A percentile compares a stretch with the other conserved stretches of the same genome.
phyloP scores from a whole-genome alignment of 92 coral and sea anemone species.

The Muricea muricata region DNA sequence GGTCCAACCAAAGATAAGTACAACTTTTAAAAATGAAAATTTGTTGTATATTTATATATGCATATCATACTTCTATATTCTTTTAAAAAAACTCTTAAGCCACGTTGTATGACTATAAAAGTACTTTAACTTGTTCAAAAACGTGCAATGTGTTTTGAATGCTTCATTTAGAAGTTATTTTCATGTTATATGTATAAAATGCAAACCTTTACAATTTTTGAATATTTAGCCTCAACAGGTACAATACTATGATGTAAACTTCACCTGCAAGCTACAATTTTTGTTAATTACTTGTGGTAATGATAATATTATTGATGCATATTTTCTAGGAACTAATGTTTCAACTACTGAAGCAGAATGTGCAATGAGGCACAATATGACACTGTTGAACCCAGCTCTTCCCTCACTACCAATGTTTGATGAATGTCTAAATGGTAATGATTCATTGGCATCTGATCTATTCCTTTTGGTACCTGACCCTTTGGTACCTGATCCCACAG shows the following conservation, averaged over 20 bases:
- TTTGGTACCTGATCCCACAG: no score
- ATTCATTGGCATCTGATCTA: neutral
- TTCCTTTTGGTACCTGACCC: neutral
- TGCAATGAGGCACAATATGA: neutral
- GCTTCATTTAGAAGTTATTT: no score
- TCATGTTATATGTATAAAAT: no score
- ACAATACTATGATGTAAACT: neutral
- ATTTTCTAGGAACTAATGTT: neutral
- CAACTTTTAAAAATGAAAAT: no score
- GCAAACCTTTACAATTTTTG: neutral
- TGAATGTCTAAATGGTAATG: neutral
- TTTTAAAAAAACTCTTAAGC: no score
- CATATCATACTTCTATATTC: neutral
- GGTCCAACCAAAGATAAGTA: no score
- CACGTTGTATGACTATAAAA: neutral
- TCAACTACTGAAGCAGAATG: neutral
- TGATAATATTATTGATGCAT: neutral
- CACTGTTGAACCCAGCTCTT: neutral
- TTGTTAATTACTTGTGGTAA: neutral
- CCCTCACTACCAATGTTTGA: neutral
- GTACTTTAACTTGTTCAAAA: neutral
- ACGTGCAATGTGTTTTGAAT: neutral
- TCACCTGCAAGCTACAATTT: neutral
- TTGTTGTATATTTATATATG: neutral
- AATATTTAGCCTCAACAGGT: neutral